Evolutionary conservation across 2,888 invertebrate genomes (phyloP).

Genomic region (Caenorhabditis angaria): DNA sequence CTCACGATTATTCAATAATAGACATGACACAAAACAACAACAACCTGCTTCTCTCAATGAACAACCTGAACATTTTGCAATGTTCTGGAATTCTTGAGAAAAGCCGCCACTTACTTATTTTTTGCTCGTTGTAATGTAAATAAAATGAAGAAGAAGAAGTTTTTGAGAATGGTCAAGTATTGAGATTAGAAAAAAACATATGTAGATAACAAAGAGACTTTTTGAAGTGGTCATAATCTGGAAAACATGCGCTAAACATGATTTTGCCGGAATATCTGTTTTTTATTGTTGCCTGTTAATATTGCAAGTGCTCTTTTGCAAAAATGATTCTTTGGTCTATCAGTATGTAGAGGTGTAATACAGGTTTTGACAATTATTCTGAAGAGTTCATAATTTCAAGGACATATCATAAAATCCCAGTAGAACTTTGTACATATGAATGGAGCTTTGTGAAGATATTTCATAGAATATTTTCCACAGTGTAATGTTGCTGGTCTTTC

Average conservation of each 20-base stretch:
- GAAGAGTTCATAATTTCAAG: too few relatives aligned
- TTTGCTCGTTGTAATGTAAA: constrained; percentile 19
- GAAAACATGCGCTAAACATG: not conserved
- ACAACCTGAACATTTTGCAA: constrained; percentile 19
- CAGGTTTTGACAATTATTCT: too few relatives aligned
- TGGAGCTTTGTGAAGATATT: too few relatives aligned
- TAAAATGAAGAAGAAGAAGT: constrained; percentile 23
- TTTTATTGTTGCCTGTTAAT: not conserved
- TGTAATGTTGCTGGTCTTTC: too few relatives aligned
- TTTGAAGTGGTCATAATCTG: not conserved
- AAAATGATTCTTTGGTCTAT: not conserved
- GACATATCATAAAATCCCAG: too few relatives aligned
- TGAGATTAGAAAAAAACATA: too few relatives aligned
- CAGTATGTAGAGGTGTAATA: too few relatives aligned
- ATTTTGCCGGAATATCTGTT: not conserved
- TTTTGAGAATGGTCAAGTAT: constrained; percentile 18
- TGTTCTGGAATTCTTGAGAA: constrained; percentile 28
- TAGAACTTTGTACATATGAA: too few relatives aligned
- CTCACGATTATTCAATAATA: constrained; percentile 46
- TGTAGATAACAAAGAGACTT: not conserved
- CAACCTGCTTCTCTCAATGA: constrained; percentile 13
- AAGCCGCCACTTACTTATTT: constrained; percentile 39
- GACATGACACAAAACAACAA: constrained; percentile 4
- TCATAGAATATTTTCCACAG: too few relatives aligned
- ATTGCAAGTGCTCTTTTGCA: not conserved